Percentiles rank a stretch among this genome's conserved stretches.
Conservation (phyloP, 2,113 vertebrate genomes). For the Myodes glareolus region DNA sequence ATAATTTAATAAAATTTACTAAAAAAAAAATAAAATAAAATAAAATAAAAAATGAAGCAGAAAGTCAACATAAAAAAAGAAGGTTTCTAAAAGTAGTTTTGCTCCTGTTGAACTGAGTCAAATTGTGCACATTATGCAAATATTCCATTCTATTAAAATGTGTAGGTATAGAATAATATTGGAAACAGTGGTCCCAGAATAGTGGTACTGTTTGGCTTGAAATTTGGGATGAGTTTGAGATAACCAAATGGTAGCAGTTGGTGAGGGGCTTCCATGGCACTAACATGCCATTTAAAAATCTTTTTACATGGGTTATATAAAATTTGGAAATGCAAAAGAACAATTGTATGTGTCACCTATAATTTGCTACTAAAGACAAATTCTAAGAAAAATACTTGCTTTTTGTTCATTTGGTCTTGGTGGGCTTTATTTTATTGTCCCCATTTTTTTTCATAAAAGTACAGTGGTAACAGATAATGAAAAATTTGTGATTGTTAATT, state of each 20-base stretch:
- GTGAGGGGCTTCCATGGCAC: neutral
- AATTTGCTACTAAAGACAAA: neutral
- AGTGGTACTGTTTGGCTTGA: neutral
- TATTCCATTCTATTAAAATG: slow-evolving; percentile 30
- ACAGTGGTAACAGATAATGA: neutral
- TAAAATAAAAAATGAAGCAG: no score
- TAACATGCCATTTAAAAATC: neutral
- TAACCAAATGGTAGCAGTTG: neutral
- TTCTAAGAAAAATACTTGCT: neutral
- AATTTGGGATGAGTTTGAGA: neutral
- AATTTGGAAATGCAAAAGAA: slow-evolving; percentile 35
- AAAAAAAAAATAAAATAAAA: no score
- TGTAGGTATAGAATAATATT: neutral
- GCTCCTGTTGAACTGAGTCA: slow-evolving; percentile 19
- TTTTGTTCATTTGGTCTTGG: neutral
- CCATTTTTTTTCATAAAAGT: neutral
- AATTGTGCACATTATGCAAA: slow-evolving; percentile 11
- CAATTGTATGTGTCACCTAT: neutral
- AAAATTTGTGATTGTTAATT: neutral
- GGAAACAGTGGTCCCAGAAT: neutral
- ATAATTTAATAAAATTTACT: no score
- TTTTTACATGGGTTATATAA: neutral
- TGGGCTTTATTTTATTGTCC: neutral
- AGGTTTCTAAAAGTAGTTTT: slow-evolving; percentile 18
- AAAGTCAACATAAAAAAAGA: no score